Conservation (phyloP, 2,113 vertebrate genomes). For the Psittacula cyanocephala region DNA sequence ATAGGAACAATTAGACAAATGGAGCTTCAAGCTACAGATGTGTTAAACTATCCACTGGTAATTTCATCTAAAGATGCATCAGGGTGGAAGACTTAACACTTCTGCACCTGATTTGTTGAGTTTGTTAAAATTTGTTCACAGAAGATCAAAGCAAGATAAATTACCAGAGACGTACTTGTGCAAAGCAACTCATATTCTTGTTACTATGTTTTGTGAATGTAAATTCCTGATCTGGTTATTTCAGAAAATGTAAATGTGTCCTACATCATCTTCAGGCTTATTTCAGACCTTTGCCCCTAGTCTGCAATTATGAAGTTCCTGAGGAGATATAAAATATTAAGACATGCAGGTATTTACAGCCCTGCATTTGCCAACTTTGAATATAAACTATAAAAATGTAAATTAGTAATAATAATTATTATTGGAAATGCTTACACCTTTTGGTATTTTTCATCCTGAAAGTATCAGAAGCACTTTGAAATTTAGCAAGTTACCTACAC, state of each 20-base stretch:
- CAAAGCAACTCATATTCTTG: neutral
- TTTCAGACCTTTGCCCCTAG: neutral
- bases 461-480: neutral
- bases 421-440: neutral
- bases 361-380: neutral
- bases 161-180: neutral
- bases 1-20: conserved; percentile 21
- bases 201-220: neutral
- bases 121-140: neutral
- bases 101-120: neutral
- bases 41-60: neutral
- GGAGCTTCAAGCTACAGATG: neutral
- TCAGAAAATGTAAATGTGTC: neutral
- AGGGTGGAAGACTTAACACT: neutral
- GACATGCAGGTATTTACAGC: accelerated
- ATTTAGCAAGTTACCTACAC: neutral
- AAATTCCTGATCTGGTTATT: neutral
- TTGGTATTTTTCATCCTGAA: neutral
- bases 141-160: neutral
- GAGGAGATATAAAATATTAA: neutral
- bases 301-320: neutral
- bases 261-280: neutral
- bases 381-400: neutral
- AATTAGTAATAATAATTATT: neutral
- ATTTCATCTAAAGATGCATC: neutral